Evolutionary conservation across 2,888 invertebrate species (phyloP).

Genomic region (Eupithecia insigniata): DNA sequence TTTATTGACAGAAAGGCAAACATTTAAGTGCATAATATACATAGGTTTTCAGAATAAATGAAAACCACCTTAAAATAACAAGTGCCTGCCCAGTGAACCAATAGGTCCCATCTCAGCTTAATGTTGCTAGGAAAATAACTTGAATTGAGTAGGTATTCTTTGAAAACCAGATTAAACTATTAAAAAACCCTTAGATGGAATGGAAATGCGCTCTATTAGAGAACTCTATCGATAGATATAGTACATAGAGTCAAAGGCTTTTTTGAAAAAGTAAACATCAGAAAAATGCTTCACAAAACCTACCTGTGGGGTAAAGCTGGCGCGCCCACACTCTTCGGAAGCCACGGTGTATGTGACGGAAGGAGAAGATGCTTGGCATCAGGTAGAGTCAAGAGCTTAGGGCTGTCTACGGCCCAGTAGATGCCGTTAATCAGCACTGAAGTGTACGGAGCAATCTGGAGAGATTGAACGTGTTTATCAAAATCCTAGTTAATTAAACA

Average conservation of each 20-base stretch:
- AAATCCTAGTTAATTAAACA: not conserved
- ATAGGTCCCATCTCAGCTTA: no score
- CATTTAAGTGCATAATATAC: no score
- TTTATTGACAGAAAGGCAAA: no score
- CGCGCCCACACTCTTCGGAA: conserved; percentile 94
- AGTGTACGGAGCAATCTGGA: conserved; percentile 96
- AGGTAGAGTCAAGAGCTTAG: conserved; percentile 97
- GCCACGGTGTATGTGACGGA: conserved; percentile 96
- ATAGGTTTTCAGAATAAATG: no score
- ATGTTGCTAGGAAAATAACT: not conserved
- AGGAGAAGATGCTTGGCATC: conserved; percentile 97
- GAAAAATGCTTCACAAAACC: conserved; percentile 1
- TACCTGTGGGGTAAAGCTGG: conserved; percentile 85
- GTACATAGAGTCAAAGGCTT: not conserved
- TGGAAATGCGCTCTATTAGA: not conserved
- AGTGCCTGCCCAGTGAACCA: no score
- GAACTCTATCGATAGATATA: not conserved
- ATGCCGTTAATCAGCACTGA: conserved; percentile 99
- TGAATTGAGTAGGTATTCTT: not conserved
- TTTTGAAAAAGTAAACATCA: not conserved
- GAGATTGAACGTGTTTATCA: not conserved
- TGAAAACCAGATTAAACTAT: not conserved
- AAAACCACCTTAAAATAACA: no score
- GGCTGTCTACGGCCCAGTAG: conserved; percentile 99
- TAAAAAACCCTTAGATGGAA: not conserved